Percentiles rank a stretch among this genome's conserved stretches.
phyloP scores from a whole-genome alignment of 1,140 invertebrate species.

The Harlomillsia oculata region DNA sequence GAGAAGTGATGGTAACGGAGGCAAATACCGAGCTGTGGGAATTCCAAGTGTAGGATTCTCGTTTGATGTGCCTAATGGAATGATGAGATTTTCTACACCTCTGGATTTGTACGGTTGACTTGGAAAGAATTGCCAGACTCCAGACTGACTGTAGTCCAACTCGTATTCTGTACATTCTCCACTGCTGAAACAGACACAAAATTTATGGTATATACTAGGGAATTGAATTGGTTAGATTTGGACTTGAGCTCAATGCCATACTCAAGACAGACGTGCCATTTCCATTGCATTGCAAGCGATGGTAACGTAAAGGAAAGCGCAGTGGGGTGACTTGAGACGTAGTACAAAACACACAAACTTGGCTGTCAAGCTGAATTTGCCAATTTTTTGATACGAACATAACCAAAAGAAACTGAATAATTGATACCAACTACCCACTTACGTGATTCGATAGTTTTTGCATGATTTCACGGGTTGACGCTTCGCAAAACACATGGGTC shows the following conservation, averaged over 20 bases:
- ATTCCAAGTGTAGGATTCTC: neutral
- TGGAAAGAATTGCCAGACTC: slow-evolving; percentile 32
- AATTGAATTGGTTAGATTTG: too few relatives aligned
- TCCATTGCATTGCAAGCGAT: neutral
- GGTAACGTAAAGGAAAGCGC: neutral
- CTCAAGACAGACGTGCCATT: too few relatives aligned
- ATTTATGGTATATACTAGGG: too few relatives aligned
- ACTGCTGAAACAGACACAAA: slow-evolving; percentile 10
- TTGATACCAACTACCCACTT: slow-evolving; percentile 8
- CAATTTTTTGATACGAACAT: neutral
- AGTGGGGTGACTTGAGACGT: too few relatives aligned
- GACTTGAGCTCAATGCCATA: too few relatives aligned
- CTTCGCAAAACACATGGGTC: slow-evolving; percentile 27
- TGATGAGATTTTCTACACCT: slow-evolving; percentile 12
- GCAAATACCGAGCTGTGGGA: neutral
- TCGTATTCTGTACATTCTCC: slow-evolving; percentile 29
- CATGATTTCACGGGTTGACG: slow-evolving; percentile 30
- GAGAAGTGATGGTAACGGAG: neutral
- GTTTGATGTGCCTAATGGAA: neutral
- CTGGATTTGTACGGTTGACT: slow-evolving; percentile 25
- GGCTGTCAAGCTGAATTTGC: too few relatives aligned
- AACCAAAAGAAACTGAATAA: neutral
- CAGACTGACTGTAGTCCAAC: slow-evolving; percentile 16
- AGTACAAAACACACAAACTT: too few relatives aligned
- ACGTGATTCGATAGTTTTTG: slow-evolving; percentile 29